A percentile compares a stretch with the other conserved stretches of the same genome.
Evolutionary conservation across 2,113 vertebrate species (phyloP).

Genomic region (Falcunculus frontatus): DNA sequence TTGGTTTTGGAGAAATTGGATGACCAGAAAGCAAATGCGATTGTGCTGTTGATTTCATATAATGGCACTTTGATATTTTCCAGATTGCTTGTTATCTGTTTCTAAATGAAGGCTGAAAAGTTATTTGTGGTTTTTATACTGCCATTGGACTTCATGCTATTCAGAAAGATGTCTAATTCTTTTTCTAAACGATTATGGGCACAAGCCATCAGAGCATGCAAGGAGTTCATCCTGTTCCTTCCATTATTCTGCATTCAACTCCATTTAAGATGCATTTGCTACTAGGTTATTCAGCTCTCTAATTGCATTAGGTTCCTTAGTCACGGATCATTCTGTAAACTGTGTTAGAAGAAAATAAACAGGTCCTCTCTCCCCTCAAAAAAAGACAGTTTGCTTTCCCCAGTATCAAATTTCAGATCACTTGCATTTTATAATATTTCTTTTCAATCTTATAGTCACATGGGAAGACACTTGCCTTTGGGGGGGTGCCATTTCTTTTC

Average conservation of each 20-base stretch:
- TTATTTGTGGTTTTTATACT: neutral
- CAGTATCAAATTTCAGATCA: neutral
- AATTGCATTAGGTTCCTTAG: neutral
- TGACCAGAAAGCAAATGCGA: neutral
- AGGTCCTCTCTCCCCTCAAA: neutral
- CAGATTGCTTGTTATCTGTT: neutral
- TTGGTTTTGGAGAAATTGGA: neutral
- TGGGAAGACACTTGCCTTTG: neutral
- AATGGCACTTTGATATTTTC: neutral
- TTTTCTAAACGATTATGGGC: neutral
- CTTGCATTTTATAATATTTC: neutral
- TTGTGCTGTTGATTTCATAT: neutral
- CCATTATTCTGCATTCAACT: neutral
- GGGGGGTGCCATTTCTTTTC: neutral
- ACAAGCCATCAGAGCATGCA: neutral
- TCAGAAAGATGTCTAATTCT: neutral
- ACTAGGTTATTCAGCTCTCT: neutral
- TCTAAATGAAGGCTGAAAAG: neutral
- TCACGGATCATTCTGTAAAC: neutral
- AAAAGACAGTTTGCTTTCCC: neutral
- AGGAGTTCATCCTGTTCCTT: neutral
- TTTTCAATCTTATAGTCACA: neutral
- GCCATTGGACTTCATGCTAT: neutral
- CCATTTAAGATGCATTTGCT: slow-evolving; percentile 4
- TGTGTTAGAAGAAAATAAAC: neutral